Evolutionary conservation across 2,888 invertebrate species (phyloP), one percentile per base, ranked within the genome.

Genomic region (Zygaena filipendulae): DNA sequence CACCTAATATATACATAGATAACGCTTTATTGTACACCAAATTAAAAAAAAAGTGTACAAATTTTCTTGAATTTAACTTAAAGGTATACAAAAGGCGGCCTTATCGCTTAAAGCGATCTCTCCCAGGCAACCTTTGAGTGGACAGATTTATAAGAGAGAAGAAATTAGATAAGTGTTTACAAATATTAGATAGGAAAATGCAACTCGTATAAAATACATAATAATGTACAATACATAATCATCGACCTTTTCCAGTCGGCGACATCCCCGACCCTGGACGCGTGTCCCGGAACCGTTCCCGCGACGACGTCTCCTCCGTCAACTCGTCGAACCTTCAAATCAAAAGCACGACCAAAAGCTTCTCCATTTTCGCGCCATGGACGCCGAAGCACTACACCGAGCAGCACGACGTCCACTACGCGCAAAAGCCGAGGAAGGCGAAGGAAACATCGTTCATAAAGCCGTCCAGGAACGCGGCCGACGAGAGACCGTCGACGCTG

Each of bases 341-440:
- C 25, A 84, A 86, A 43, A 90, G 87, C 23, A 85, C 91, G 12
- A 90, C 91, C 7, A 82, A 87, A 25, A 91, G 91, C 35, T 91
- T 92, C 47, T 91, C 91, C 3, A 87, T 92, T 43, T 82, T 92
- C 52, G 91, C 92, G 0, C 92, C 92, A 3, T 92, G 92, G 92
- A 87, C 87, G 34, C 92, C 92, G 2, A 83, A 86, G 39, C 87
- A 88, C 49, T 82, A 85, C 49, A 82, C 82, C 49, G 91, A 91
- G 46, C 85, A 84, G 29, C 85, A 87, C 52, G 91, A 91, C 67
- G 88, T 91, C 12, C 90, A 91, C 55, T 91, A 91, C 66, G 88
- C 88, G 8, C 90, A 90, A 48, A 79, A 83, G 48, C 77, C 81
- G 4, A 52, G 67, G 9, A 68, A 61, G 38, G 33, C 57, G 0